phyloP scores from a whole-genome alignment of 2,888 invertebrate genomes.

The Beris morrisii region DNA sequence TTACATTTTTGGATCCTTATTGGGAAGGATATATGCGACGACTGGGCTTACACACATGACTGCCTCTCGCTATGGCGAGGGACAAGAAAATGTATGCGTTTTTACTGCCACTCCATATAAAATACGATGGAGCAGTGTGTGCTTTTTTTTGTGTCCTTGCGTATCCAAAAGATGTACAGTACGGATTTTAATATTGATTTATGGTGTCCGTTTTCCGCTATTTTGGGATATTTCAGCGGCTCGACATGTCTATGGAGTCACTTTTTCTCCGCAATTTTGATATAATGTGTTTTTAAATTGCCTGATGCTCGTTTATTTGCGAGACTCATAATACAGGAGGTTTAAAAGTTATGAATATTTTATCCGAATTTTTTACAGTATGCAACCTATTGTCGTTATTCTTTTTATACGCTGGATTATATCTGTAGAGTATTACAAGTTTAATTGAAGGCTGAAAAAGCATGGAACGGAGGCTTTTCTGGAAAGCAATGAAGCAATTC shows the following conservation, averaged over 20 bases:
- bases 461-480: too few relatives aligned
- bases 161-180: conserved; percentile 30
- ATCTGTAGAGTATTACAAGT: too few relatives aligned
- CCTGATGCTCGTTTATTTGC: conserved; percentile 26
- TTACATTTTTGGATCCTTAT: conserved; percentile 40
- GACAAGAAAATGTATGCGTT: conserved; percentile 7
- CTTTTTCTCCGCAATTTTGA: conserved; percentile 27
- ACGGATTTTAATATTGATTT: conserved; percentile 41
- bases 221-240: conserved; percentile 21
- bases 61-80: conserved; percentile 2
- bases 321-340: too few relatives aligned
- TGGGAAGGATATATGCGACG: conserved; percentile 34
- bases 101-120: conserved; percentile 26
- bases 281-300: conserved; percentile 31
- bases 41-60: conserved; percentile 13
- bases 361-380: too few relatives aligned
- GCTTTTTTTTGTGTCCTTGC: conserved; percentile 17
- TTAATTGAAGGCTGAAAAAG: too few relatives aligned
- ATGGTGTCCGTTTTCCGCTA: conserved; percentile 39
- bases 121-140: conserved; percentile 26
- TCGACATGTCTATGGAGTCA: conserved; percentile 1
- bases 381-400: too few relatives aligned
- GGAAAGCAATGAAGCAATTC: too few relatives aligned
- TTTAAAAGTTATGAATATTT: too few relatives aligned
- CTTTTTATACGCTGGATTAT: too few relatives aligned